A percentile compares a stretch with the other conserved stretches of the same genome.
Evolutionary conservation across 2,888 invertebrate species (phyloP).

Genomic region (Mimas tiliae): DNA sequence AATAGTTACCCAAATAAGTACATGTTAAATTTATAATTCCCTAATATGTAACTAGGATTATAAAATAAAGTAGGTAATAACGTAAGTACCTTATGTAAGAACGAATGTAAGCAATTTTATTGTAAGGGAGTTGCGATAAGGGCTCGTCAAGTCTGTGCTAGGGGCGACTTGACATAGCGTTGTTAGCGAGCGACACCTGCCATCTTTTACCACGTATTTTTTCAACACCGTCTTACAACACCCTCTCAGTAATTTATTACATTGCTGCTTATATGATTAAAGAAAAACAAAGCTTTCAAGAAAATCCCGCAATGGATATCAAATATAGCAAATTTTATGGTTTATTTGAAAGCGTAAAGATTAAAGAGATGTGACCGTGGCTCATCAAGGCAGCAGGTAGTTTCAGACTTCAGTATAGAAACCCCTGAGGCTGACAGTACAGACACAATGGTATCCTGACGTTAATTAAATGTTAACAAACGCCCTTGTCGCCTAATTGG

Average conservation of each 20-base stretch:
- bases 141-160: slow-evolving; percentile 54
- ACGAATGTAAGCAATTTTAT: slow-evolving; percentile 4
- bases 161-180: slow-evolving; percentile 50
- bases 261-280: not conserved
- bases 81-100: not conserved
- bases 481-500: slow-evolving; percentile 84
- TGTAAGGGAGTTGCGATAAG: slow-evolving; percentile 54
- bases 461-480: slow-evolving; percentile 85
- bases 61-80: too few species aligned
- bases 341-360: slow-evolving; percentile 12
- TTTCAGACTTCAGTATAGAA: slow-evolving; percentile 61
- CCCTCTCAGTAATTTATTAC: not conserved
- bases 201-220: slow-evolving; percentile 38
- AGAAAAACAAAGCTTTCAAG: not conserved
- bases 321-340: slow-evolving; percentile 26
- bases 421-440: slow-evolving; percentile 66
- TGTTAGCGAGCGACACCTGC: slow-evolving; percentile 66
- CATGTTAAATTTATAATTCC: too few species aligned
- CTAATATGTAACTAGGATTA: too few species aligned
- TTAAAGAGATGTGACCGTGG: slow-evolving; percentile 46
- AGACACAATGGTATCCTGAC: slow-evolving; percentile 80
- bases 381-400: slow-evolving; percentile 51
- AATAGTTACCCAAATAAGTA: too few species aligned
- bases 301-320: slow-evolving; percentile 30
- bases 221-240: slow-evolving; percentile 27